phyloP scores from a whole-genome alignment of 2,888 invertebrate genomes.

The Ochropleura leucogaster region DNA sequence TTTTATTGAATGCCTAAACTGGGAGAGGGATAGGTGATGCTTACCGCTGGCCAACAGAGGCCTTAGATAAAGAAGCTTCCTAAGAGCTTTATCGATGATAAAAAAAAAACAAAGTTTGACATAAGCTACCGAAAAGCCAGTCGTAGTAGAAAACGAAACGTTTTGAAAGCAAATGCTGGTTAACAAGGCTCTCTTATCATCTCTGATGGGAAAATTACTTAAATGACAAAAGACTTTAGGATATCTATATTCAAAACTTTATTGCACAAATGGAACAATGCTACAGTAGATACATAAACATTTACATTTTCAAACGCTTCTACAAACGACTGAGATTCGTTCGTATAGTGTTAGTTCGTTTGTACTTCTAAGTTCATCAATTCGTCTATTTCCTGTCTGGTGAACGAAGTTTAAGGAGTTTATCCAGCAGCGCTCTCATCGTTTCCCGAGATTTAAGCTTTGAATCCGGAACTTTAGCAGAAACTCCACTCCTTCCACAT shows the following conservation, averaged over 20 bases:
- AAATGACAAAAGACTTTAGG: background rate
- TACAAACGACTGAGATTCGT: background rate
- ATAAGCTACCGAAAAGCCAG: background rate
- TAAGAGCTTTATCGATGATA: background rate
- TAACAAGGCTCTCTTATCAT: background rate
- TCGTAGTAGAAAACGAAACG: background rate
- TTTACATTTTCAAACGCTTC: background rate
- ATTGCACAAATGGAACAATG: constrained; percentile 17
- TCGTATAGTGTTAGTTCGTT: background rate
- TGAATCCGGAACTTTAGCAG: background rate
- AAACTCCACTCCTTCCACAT: constrained; percentile 19
- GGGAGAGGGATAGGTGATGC: background rate
- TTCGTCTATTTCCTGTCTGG: background rate
- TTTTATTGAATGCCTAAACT: background rate
- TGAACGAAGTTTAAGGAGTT: background rate
- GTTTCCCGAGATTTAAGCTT: background rate
- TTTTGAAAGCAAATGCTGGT: background rate
- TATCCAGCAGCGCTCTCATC: background rate
- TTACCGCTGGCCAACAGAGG: background rate
- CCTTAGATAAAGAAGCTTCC: background rate
- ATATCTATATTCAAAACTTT: constrained; percentile 8
- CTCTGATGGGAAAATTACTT: background rate
- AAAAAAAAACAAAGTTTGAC: background rate
- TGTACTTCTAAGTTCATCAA: background rate
- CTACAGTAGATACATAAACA: background rate